Evolutionary conservation across 2,113 vertebrate genomes (phyloP), one percentile per base, ranked within the genome.

Genomic region (Brachyistius frenatus): DNA sequence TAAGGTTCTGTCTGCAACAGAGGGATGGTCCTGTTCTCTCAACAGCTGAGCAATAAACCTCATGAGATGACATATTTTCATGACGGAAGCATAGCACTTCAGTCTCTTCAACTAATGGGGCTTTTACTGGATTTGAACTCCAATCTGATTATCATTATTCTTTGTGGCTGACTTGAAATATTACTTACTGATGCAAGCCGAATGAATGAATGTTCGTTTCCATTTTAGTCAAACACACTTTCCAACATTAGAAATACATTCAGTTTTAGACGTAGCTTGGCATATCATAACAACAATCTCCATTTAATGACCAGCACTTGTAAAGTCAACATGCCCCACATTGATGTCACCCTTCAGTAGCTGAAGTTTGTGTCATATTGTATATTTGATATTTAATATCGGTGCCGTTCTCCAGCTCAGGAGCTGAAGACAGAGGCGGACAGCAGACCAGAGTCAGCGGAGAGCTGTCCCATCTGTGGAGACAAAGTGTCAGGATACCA

Each of bases 401-500:
- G 23, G 13, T 77, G 10, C 14, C 36, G 2, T 72, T 73, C 56
- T 67, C 7, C 80, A 95, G 94, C 89, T 78, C 87, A 79, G 65
- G 90, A 93, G 55, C 58, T 80, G 58, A 92, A 93, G 54, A 15
- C 60, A 49, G 92, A 93, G 50, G 16, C 54, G 23, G 87, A 84
- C 16, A 5, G 73, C 1, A 74, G 50, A 64, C 13, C 69, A 36
- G 66, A 86, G 52, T 55, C 73, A 14, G 78, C 81, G 23, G 94
- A 94, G 54, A 77, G 56, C 54, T 95, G 95, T 71, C 95, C 95
- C 2, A 60, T 95, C 60, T 95, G 95, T 83, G 94, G 94, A 44
- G 95, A 95, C 91, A 90, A 90, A 81, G 93, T 95, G 68, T 95
- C 95, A 2, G 95, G 95, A 54, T 95, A 95, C 74, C 95, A 95